A percentile compares a stretch with the other conserved stretches of the same genome.
phyloP scores from a whole-genome alignment of 2,113 vertebrate species.

The Poeciliopsis occidentalis region DNA sequence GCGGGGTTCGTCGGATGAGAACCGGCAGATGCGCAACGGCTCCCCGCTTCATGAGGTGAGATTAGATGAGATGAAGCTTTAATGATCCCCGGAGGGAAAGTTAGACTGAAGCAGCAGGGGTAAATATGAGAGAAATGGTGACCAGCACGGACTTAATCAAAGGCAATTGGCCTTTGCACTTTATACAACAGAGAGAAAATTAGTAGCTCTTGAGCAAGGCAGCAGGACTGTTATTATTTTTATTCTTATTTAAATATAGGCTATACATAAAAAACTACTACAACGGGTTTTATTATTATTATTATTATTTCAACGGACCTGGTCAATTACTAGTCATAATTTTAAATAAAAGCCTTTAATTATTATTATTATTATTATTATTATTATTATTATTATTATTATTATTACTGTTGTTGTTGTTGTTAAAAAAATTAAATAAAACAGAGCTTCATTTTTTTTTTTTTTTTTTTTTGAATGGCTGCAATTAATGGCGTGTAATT shows the following conservation, averaged over 20 bases:
- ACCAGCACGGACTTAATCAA: conserved; percentile 18
- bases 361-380: too few relatives aligned
- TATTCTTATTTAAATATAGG: not conserved
- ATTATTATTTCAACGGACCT: too few relatives aligned
- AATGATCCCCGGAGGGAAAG: conserved; percentile 51
- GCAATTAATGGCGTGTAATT: conserved; percentile 73
- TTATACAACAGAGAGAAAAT: not conserved
- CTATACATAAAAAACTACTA: too few relatives aligned
- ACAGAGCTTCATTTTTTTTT: too few relatives aligned
- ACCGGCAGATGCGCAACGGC: conserved; percentile 72
- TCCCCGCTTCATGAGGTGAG: conserved; percentile 77
- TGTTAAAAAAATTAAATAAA: too few relatives aligned
- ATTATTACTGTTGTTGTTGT: too few relatives aligned
- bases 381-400: too few relatives aligned
- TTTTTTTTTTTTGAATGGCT: not conserved
- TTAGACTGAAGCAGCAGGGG: conserved; percentile 31
- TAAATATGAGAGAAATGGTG: conserved; percentile 27
- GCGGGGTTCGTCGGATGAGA: conserved; percentile 71
- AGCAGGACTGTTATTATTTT: not conserved
- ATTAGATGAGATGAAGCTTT: conserved; percentile 54
- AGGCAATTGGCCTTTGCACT: not conserved
- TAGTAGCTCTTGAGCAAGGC: not conserved
- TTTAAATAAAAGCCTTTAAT: not conserved
- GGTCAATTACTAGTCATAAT: not conserved
- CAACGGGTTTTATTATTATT: too few relatives aligned